These are phyloP conservation scores for Cynopterus sphinx DNA, from an alignment of 2,797 vertebrate species.

Conservation along the genomic window DNA sequence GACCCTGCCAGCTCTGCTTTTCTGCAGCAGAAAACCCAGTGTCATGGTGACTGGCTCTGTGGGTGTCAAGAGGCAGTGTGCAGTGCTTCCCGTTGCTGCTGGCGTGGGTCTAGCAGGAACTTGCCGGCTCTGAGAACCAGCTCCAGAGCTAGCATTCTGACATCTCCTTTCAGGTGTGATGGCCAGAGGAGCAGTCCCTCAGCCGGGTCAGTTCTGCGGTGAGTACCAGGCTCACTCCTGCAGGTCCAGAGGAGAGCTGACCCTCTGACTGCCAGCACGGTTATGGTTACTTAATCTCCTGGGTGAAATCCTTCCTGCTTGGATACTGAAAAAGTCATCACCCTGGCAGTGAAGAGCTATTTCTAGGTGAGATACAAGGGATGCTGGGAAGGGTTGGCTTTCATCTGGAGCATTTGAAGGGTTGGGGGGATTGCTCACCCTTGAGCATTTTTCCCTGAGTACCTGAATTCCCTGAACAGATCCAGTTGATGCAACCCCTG, in stretches of 20 bases:
- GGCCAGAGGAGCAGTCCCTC: background rate
- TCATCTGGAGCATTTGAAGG: background rate
- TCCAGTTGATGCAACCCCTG: no score
- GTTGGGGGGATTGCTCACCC: fast-evolving
- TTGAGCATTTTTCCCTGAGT: no score
- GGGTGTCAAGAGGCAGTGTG: background rate
- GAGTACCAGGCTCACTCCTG: no score
- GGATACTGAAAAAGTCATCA: no score
- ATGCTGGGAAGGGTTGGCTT: no score
- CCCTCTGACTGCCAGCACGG: fast-evolving
- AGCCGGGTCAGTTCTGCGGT: background rate
- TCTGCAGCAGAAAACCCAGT: background rate
- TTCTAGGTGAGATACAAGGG: background rate
- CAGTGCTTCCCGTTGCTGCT: no score
- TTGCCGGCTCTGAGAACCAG: fast-evolving
- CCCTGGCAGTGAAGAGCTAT: background rate
- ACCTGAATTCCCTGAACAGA: no score
- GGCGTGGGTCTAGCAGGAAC: no score
- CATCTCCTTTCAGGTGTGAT: fast-evolving
- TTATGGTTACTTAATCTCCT: fast-evolving
- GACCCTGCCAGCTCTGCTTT: background rate
- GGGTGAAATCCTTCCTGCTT: background rate
- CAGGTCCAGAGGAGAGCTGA: background rate
- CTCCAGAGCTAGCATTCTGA: fast-evolving
- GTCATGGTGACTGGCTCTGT: background rate